These are phyloP conservation scores for Cosmopolites sordidus DNA, from an alignment of 2,888 invertebrate genomes.

Conservation along the genomic window DNA sequence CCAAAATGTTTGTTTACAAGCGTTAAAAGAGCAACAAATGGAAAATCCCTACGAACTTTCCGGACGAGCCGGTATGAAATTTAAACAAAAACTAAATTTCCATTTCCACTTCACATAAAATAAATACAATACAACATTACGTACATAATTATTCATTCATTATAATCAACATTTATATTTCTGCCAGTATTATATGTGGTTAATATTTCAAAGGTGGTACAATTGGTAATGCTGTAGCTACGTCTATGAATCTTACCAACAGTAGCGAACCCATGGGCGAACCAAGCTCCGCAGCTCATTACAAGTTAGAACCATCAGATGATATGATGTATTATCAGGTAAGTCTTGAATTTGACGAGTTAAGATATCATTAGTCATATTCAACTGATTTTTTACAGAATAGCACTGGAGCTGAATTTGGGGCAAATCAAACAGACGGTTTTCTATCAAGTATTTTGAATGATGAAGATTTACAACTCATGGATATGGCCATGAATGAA, in stretches of 20 bases:
- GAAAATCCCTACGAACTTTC: too few relatives aligned
- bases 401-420: slow-evolving; percentile 55
- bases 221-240: slow-evolving; percentile 68
- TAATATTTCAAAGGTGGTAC: slow-evolving; percentile 52
- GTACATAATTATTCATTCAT: too few relatives aligned
- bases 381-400: slow-evolving; percentile 51
- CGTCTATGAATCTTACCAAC: slow-evolving; percentile 75
- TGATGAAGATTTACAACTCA: slow-evolving; percentile 83
- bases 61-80: too few relatives aligned
- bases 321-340: slow-evolving; percentile 83
- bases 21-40: too few relatives aligned
- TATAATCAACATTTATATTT: too few relatives aligned
- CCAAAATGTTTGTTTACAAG: too few relatives aligned
- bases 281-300: slow-evolving; percentile 54
- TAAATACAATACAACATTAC: too few relatives aligned
- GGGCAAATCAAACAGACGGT: slow-evolving; percentile 74
- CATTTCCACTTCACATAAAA: too few relatives aligned
- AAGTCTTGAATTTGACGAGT: slow-evolving; percentile 31
- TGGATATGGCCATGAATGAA: slow-evolving; percentile 90
- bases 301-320: slow-evolving; percentile 67
- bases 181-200: too few relatives aligned
- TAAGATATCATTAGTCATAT: too few relatives aligned
- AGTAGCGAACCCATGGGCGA: slow-evolving; percentile 65
- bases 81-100: too few relatives aligned
- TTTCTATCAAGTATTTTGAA: slow-evolving; percentile 84